Evolutionary conservation across 2,888 invertebrate genomes (phyloP), one percentile per base, ranked within the genome.

Genomic region (Hipparchia sbordonii): DNA sequence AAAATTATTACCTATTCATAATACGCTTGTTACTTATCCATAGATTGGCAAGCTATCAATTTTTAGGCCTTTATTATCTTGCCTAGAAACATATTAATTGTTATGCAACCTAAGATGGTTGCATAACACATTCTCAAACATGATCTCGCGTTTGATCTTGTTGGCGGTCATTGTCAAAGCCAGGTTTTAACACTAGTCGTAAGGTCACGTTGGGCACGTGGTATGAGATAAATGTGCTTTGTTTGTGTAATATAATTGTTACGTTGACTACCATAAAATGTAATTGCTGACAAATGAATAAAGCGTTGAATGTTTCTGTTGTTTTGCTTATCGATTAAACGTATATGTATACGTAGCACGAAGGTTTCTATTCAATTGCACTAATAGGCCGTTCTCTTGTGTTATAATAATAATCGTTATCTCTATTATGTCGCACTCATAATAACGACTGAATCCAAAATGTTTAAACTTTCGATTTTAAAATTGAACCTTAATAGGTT

Each of bases 151-250:
- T 6, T 56, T 61, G 66, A 76, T 74, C 71, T 71, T 70, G 72
- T 66, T 68, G 65, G 51, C 71, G 79, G 77, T 77, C 78, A 77
- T 77, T 78, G 77, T 75, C 77, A 76, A 78, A 77, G 78, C 68
- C 75, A 72, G 72, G 63, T 63, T 60, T 65, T 69, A 62, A 67
- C 71, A 70, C 52, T 68, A 61, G 72, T 71, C 67, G 54, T 72
- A 72, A 77, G 77, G 77, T 77, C 77, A 71, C 71, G 70, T 56
- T 61, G 67, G 72, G 70, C 76, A 76, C 77, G 73, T 76, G 76
- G 65, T 71, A 60, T 67, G 67, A 66, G 72, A 73, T 74, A 73
- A 74, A 61, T 63, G 67, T 54, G 60, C 68, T 68, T 76, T 76
- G 76, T 77, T 59, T 76, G 60, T 65, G 63, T 72, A 69, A 63